Base-by-base conservation (phyloP, 1,140 invertebrate species). In the Samia ricini region DNA sequence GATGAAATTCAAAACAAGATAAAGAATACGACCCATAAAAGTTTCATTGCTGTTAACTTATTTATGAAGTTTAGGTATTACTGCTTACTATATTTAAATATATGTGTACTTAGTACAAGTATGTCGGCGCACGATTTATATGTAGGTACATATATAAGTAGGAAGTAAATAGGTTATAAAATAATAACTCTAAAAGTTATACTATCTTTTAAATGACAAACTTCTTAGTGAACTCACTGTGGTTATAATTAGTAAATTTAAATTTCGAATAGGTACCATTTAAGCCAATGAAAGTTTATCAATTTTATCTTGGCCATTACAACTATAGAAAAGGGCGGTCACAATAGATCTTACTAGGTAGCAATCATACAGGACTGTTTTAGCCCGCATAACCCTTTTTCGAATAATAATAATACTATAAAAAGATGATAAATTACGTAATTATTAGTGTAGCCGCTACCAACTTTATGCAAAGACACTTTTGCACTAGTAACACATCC, bases 31-130 rank as follows among this genome's bases (percentile, higher is more conserved):
- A 77, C 75, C 79, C 79, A 81, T 88, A 85, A 85, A 88, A 79
- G 74, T 85, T 88, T 88, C 74, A 85, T 84, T 78, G 80, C 83
- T 85, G 76, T 83, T 87, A 85, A 88, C 78, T 84, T 85, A 84
- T 85, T 88, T 88, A 86, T 84, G 83, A 83, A 83, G 68, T 76
- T n/a, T n/a, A n/a, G n/a, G n/a, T n/a, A n/a, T n/a, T n/a, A n/a
- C n/a, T 69, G 71, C 69, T 79, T 84, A 78, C 77, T n/a, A 81
- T 83, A 83, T 84, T 83, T 86, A 85, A 83, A 74, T 73, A n/a
- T n/a, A 61, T 67, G 12, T 56, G 58, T 83, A 79, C 72, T 74
- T 74, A 72, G 65, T 62, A 76, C 70, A 65, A 71, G 63, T 21
- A 50, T 50, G 20, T 29, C 18, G 20, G 29, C 56, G 26, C 6